Evolutionary conservation across 2,888 invertebrate genomes (phyloP), one percentile per base, ranked within the genome.

Genomic region (Polyommatus icarus): DNA sequence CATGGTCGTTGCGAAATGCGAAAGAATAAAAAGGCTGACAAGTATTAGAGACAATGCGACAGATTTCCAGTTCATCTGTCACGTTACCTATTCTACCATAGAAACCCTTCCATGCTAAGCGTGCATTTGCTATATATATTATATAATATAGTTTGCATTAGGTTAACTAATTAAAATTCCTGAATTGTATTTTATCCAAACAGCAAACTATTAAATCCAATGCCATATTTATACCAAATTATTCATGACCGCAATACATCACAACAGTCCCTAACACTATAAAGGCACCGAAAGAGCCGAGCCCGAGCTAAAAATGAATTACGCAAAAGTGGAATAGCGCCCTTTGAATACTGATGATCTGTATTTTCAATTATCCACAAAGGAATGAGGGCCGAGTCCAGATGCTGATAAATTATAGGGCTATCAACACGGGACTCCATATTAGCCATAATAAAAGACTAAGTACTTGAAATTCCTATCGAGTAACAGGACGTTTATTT

Each of bases 331-430:
- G 75, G 29, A 29, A 50, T 54, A 54, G 15, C 75, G 54, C 50
- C 50, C 75, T 75, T 75, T 75, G 75, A 75, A 75, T 54, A 75
- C 75, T 32, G 75, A 75, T 75, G 50, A 75, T 75, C 75, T 75
- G 50, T 50, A 24, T 54, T 75, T 75, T 75, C 75, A 75, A 54
- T 75, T 75, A 75, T 50, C 75, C 75, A 75, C 50, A 75, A 75
- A 75, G 75, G 40, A 73, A 73, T 50, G 73, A 73, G 73, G 46
- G n/a, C 50, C 24, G 24, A 46, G 54, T 75, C 54, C 54, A 75
- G 54, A 75, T 75, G 73, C 46, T 73, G 46, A 73, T 40, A 75
- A 50, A 54, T 75, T 75, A 50, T 54, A 18, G 20, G 50, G 24
- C 75, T 75, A 67, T 67, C 67, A 67, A 67, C 67, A 18, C 67